Evolutionary conservation across 1,140 invertebrate species (phyloP), one percentile per base, ranked within the genome.

Genomic region (Ylistrum balloti): DNA sequence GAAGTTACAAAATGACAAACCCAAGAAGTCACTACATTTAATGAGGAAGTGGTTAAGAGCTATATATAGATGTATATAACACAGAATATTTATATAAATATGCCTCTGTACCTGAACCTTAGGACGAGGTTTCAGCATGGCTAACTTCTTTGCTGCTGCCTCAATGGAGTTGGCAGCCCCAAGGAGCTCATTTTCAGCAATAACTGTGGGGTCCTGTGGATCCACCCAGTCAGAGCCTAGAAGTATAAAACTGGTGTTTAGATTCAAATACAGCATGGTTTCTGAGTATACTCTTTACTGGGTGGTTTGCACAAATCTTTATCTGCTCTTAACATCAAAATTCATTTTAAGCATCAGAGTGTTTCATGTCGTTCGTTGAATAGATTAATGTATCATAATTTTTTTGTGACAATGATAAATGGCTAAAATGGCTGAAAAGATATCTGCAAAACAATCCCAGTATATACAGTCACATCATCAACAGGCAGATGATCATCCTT

Each of bases 141-240:
- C 98, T 88, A 99, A 96, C 96, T 99, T 99, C 94, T 98, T 98
- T 0, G 99, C 99, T 45, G 99, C 99, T 0, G 99, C 99, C 97
- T 99, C 99, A 90, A 99, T 99, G 33, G 99, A 99, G 38, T 98
- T 98, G 0, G 99, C 99, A 15, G 99, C 99, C 22, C 99, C 98
- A 0, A 99, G 97, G n/a, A 99, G 96, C 96, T 99, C 99, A 96
- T 99, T 99, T 96, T 99, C 99, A 0, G 99, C 99, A 92, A 99
- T 99, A 0, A 99, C 98, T 0, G 98, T 99, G 0, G 99, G 98
- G 96, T 99, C 99, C 94, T 99, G 98, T 0, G 98, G 98, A 97
- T 99, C 99, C 90, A 99, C 98, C 98, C 98, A 99, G 94, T 99
- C 98, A 5, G 97, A 97, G 85, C 98, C 97, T 96, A 90, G 34